Percentiles rank a stretch among this genome's conserved stretches.
Conservation (phyloP, 1,140 invertebrate species). For the Drosophila oshimai region DNA sequence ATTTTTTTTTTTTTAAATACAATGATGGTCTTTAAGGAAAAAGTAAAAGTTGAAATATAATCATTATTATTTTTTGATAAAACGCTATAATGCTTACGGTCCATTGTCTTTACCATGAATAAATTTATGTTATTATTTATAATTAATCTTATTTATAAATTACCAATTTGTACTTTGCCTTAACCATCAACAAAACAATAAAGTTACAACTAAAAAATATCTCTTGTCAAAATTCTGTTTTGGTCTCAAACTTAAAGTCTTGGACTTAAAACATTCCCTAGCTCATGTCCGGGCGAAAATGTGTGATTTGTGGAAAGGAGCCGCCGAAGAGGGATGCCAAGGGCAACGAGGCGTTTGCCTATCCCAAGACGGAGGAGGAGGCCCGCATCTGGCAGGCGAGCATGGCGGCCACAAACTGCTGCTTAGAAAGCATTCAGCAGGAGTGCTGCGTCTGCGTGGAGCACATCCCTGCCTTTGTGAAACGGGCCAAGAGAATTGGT, state of each 20-base stretch:
- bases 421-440: slow-evolving; percentile 29
- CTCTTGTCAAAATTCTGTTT: not conserved
- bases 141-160: too few species aligned
- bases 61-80: too few species aligned
- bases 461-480: slow-evolving; percentile 63
- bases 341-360: slow-evolving; percentile 35
- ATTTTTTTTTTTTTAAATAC: too few species aligned
- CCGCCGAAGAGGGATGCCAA: not conserved
- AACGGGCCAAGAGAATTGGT: slow-evolving; percentile 35
- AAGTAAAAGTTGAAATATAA: too few species aligned
- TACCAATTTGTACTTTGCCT: too few species aligned
- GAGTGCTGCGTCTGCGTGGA: slow-evolving; percentile 60
- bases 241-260: not conserved
- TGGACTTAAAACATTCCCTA: too few species aligned
- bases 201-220: not conserved
- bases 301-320: slow-evolving; percentile 57
- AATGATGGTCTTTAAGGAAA: too few species aligned
- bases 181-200: not conserved
- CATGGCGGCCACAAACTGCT: slow-evolving; percentile 34
- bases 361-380: slow-evolving; percentile 50
- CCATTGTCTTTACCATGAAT: too few species aligned
- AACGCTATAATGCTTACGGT: too few species aligned
- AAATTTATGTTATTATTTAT: too few species aligned
- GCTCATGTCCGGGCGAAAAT: slow-evolving; percentile 18
- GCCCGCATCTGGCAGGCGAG: slow-evolving; percentile 58